Evolutionary conservation across 1,140 invertebrate genomes (phyloP).

Genomic region (Pogonomyrmex barbatus): DNA sequence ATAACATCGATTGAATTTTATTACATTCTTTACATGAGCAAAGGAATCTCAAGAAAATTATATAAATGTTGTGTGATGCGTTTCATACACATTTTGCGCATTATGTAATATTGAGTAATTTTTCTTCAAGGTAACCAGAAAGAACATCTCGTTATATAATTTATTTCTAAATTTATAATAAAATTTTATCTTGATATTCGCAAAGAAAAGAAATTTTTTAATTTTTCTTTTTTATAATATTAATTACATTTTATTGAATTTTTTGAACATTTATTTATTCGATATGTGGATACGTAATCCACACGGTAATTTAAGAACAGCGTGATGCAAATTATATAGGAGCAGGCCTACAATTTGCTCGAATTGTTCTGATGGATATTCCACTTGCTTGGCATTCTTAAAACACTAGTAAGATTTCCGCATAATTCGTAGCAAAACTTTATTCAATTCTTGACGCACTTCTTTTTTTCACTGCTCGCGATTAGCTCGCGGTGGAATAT

Average conservation of each 20-base stretch:
- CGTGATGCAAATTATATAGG: not conserved
- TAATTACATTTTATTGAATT: not conserved
- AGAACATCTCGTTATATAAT: not conserved
- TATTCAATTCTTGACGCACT: not conserved
- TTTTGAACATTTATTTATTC: not conserved
- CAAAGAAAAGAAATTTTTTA: not conserved
- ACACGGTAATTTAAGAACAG: not conserved
- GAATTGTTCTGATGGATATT: not conserved
- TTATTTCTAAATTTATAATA: not conserved
- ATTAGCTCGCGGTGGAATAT: not conserved
- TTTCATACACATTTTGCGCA: not conserved
- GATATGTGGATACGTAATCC: too few species aligned
- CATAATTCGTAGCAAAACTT: not conserved
- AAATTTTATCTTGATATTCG: not conserved
- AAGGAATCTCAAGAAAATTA: not conserved
- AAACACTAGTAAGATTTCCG: not conserved
- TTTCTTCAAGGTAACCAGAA: not conserved
- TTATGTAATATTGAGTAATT: conserved; percentile 34
- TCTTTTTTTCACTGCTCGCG: not conserved
- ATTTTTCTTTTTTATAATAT: not conserved
- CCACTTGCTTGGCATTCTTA: not conserved
- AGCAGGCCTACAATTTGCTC: not conserved
- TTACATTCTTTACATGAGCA: not conserved
- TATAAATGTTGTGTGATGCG: not conserved
- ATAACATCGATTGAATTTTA: conserved; percentile 1